A percentile compares a stretch with the other conserved stretches of the same genome.
These are phyloP conservation scores for Bufo gargarizans DNA, from an alignment of 2,113 vertebrate species.

Conservation along the genomic window DNA sequence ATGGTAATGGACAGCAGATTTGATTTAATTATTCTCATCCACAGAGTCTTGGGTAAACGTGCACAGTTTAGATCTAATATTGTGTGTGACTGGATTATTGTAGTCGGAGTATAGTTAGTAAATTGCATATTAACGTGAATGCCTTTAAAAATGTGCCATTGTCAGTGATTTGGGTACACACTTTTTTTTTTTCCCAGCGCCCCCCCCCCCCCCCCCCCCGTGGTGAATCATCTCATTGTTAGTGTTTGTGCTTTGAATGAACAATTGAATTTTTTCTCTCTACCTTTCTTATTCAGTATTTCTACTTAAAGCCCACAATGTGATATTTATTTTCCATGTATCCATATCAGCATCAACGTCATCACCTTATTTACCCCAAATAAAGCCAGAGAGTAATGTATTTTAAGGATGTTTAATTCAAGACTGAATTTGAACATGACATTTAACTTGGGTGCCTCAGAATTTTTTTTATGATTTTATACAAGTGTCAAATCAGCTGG, in stretches of 20 bases:
- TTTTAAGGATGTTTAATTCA: conserved; percentile 36
- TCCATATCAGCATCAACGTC: conserved; percentile 1
- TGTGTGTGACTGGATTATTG: background rate
- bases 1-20: background rate
- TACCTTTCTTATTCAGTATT: too few relatives aligned
- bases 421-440: conserved; percentile 50
- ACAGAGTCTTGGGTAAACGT: background rate
- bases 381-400: conserved; percentile 18
- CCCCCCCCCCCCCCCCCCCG: background rate
- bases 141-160: background rate
- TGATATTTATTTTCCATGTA: conserved; percentile 33
- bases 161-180: background rate
- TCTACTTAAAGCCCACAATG: conserved; percentile 16
- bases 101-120: background rate
- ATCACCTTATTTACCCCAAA: conserved; percentile 34
- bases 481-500: conserved; percentile 78
- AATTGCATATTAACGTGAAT: conserved; percentile 7
- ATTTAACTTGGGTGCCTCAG: conserved; percentile 76
- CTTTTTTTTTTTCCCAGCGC: background rate
- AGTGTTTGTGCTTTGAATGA: background rate
- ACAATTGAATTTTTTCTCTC: background rate
- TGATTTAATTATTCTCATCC: background rate
- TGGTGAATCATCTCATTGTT: background rate
- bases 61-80: background rate
- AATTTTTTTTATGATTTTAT: conserved; percentile 73